Base-by-base conservation (phyloP, 2,113 vertebrate species). In the Carassius gibelio region DNA sequence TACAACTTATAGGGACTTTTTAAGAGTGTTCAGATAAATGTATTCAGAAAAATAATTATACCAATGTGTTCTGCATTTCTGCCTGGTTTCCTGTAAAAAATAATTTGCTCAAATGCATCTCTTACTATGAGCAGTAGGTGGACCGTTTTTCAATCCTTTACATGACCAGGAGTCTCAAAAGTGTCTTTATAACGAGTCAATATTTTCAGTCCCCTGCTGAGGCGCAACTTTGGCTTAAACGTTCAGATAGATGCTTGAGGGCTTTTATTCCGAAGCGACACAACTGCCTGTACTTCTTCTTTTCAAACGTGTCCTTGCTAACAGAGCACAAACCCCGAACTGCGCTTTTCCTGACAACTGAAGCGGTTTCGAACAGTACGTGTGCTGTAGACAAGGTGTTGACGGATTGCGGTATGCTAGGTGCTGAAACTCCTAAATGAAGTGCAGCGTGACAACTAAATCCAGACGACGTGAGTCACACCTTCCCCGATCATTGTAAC, bases 201-300 rank as follows among this genome's bases (percentile, higher is more conserved):
- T 94, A 92, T 90, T 90, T 90, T 89, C 90, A 88, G 89, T 93
- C 94, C 95, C 94, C 91, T 90, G 94, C 94, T 94, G 93, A 95
- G 93, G 89, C 91, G 93, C 94, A 95, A 93, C 93, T 94, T 95
- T 96, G 96, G 95, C 94, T 96, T 95, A 96, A 93, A 91, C 55
- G 55, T 11, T 79, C 76, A 61, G 55, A 61, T 38, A 61, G 76
- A 61, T 61, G 76, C 19, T 59, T 78, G 55, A 78, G 34, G 21
- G 34, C 23, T 21, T 78, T 61, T 78, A 95, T 94, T 94, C 50
- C 50, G 11, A 57, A 77, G 36, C 19, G 36, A 21, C 68, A 71
- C 34, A 21, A 14, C 69, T 72, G 36, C 36, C 64, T 68, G 64
- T 68, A 68, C 64, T 68, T 17, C 64, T 68, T 17, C 30, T 10